phyloP scores from a whole-genome alignment of 2,888 invertebrate species.

The Drosophila basisetae region DNA sequence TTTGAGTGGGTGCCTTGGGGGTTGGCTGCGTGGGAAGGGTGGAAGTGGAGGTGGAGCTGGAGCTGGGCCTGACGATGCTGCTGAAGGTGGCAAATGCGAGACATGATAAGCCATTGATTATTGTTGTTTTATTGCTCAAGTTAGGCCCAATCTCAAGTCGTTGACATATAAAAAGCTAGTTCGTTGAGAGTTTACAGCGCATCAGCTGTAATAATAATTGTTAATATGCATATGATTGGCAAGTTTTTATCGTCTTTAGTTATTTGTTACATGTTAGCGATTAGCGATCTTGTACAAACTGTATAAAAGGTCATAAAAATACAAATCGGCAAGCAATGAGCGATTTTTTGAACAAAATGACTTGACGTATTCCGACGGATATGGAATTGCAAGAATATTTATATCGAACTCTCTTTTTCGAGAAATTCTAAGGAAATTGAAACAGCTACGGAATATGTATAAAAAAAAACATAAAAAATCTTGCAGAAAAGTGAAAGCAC shows the following conservation, averaged over 20 bases:
- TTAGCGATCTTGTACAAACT: conserved; percentile 7
- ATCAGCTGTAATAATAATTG: neutral
- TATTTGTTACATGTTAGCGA: conserved; percentile 16
- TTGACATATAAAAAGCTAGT: conserved; percentile 15
- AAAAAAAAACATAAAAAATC: neutral
- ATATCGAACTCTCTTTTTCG: neutral
- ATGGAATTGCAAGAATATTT: neutral
- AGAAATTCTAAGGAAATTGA: neutral
- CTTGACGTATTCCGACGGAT: neutral
- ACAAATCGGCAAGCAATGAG: neutral
- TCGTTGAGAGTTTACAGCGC: neutral
- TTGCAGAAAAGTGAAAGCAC: neutral
- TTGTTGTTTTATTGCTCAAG: conserved; percentile 5
- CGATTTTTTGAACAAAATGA: neutral
- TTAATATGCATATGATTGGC: neutral
- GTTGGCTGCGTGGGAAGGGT: neutral
- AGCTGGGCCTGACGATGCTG: neutral
- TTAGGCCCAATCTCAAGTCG: conserved; percentile 13
- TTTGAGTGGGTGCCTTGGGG: neutral
- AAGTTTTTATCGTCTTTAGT: neutral
- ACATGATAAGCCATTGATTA: conserved; percentile 38
- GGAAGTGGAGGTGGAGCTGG: neutral
- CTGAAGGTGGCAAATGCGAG: conserved; percentile 15
- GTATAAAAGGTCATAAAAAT: neutral
- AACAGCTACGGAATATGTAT: no score